These are phyloP conservation scores for Scelioninae gen. 1 DNA, from an alignment of 2,888 invertebrate genomes.

Conservation along the genomic window DNA sequence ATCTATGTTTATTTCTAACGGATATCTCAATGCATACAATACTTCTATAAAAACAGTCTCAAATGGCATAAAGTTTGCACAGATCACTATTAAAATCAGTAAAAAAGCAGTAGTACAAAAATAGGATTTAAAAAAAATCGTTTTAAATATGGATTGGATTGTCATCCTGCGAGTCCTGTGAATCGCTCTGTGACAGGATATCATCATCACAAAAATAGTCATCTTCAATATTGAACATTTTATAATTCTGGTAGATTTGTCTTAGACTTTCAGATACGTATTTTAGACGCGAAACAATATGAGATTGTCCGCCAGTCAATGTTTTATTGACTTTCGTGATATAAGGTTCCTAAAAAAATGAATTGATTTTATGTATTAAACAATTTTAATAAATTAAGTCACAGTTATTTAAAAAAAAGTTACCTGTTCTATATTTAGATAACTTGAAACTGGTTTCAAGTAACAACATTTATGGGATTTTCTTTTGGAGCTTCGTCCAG, in stretches of 20 bases:
- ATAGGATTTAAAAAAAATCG: conserved; percentile 13
- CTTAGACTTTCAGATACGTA: conserved; percentile 25
- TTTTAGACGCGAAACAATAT: conserved; percentile 76
- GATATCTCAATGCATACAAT: not conserved
- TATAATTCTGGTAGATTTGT: conserved; percentile 38
- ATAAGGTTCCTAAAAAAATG: conserved; percentile 71
- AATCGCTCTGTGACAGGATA: conserved; percentile 22
- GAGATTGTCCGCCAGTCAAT: conserved; percentile 72
- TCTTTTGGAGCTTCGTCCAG: not conserved
- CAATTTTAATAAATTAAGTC: no score
- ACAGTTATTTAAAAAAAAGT: conserved; percentile 3
- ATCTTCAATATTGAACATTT: conserved; percentile 21
- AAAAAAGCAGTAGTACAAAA: conserved; percentile 11
- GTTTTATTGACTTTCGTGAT: conserved; percentile 69
- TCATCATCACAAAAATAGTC: conserved; percentile 40
- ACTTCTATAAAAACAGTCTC: conserved; percentile 3
- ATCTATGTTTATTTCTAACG: not conserved
- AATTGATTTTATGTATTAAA: not conserved
- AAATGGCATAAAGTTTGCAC: conserved; percentile 11
- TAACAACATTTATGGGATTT: conserved; percentile 7
- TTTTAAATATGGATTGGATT: not conserved
- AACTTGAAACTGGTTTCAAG: conserved; percentile 14
- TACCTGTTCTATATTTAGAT: conserved; percentile 39
- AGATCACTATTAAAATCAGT: not conserved
- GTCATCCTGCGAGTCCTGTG: conserved; percentile 14